Conservation (phyloP, 2,888 invertebrate species). For the Lepidochitona cinerea region DNA sequence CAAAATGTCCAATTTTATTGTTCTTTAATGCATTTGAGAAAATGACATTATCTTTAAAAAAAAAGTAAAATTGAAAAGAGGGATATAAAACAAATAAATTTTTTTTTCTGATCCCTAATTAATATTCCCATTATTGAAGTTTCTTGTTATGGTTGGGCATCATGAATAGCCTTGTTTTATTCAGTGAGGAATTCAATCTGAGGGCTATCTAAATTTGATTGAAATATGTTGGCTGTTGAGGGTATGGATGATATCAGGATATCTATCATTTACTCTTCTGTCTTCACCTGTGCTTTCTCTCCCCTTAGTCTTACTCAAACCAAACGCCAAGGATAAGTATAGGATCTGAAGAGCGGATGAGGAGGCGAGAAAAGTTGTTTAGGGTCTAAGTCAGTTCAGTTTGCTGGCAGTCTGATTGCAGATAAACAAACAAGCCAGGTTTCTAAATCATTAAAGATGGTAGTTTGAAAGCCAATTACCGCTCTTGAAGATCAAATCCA, state of each 20-base stretch:
- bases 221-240: too few species aligned
- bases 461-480: constrained; percentile 2
- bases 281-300: not conserved
- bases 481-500: not conserved
- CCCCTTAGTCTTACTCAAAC: too few species aligned
- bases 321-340: not conserved
- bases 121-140: not conserved
- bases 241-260: too few species aligned
- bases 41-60: too few species aligned
- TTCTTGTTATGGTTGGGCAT: too few species aligned
- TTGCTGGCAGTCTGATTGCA: not conserved
- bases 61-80: too few species aligned
- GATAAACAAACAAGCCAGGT: constrained; percentile 1
- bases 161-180: too few species aligned
- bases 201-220: too few species aligned
- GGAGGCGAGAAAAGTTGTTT: not conserved
- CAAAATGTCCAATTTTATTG: too few species aligned
- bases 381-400: not conserved
- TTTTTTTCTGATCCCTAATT: not conserved
- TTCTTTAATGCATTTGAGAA: too few species aligned
- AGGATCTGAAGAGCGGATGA: not conserved
- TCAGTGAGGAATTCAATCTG: too few species aligned
- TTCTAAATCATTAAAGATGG: constrained; percentile 5
- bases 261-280: too few species aligned
- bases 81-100: not conserved